Evolutionary conservation across 2,888 invertebrate species (phyloP), one percentile per base, ranked within the genome.

Genomic region (Acholoe squamosa): DNA sequence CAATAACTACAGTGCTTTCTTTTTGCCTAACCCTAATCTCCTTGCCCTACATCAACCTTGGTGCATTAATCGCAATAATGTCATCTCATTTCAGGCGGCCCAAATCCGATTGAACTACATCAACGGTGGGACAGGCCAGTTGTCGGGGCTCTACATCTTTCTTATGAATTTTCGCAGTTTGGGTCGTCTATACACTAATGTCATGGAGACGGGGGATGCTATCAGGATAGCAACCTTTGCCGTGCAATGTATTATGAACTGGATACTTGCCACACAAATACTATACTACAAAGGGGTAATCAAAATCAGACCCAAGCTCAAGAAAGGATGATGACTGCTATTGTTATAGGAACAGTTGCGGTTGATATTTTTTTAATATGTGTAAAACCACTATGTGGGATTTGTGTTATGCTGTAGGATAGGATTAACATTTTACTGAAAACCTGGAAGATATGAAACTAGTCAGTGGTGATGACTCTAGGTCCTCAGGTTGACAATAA

Each of bases 121-220:
- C 3, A 28, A 43, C 19, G 71, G 71, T 1, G 51, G 43, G 7
- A 89, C 89, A n/a, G 89, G 89, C n/a, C 61, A 67, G 31, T 28
- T 89, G 33, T 89, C 89, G 22, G 71, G 10, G 10, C 33, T 71
- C 22, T 54, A 56, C 51, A 28, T 67, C 33, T n/a, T 12, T 22
- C 43, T 71, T 7, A 61, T 61, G 61, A 67, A 67, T 43, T 71
- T 61, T 22, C 61, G 89, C n/a, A 67, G 67, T 71, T 10, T 34
- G n/a, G 89, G 89, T 0, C 33, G 89, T 10, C 89, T 89, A 10
- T 89, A 89, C 51, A 89, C 89, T 5, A 61, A 67, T 43, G 5
- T 89, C 0, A 61, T 25, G n/a, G 89, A 89, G 71, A 89, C 89
- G 0, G 67, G 71, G 43, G 89, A 89, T 31, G 3, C 71, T 7